phyloP scores from a whole-genome alignment of 2,113 vertebrate species.

The Phalacrocorax aristotelis region DNA sequence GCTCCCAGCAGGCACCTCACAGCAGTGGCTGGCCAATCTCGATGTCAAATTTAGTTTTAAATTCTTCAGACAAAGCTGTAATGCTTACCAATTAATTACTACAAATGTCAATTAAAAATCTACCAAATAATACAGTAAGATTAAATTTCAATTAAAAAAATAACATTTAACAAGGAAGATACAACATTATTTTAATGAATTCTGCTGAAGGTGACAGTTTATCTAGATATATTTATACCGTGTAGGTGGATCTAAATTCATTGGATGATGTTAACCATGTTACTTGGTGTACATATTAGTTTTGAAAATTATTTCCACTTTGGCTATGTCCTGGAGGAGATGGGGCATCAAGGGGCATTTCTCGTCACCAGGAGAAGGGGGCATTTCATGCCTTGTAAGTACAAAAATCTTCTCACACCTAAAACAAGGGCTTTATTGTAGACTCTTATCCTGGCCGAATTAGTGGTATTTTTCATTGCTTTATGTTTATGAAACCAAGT shows the following conservation, averaged over 20 bases:
- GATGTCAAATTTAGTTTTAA: conserved; percentile 84
- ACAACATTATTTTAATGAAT: conserved; percentile 83
- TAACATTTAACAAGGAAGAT: conserved; percentile 76
- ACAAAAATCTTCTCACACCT: conserved; percentile 40
- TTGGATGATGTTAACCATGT: conserved; percentile 73
- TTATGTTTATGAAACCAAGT: conserved; percentile 58
- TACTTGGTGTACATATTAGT: conserved; percentile 71
- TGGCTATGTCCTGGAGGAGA: conserved; percentile 64
- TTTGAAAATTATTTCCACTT: conserved; percentile 73
- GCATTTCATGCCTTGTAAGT: conserved; percentile 37
- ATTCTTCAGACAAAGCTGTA: conserved; percentile 74
- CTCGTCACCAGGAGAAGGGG: background rate
- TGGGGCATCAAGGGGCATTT: conserved; percentile 45
- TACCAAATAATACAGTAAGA: conserved; percentile 80
- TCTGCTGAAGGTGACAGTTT: conserved; percentile 84
- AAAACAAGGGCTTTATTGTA: background rate
- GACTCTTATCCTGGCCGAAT: conserved; percentile 31
- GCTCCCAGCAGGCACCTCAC: conserved; percentile 75
- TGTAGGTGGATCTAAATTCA: conserved; percentile 76
- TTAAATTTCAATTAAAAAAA: conserved; percentile 88
- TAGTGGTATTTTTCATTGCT: conserved; percentile 35
- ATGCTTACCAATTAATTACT: conserved; percentile 86
- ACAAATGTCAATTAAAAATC: conserved; percentile 85
- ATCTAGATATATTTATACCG: conserved; percentile 76
- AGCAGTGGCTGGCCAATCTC: conserved; percentile 75